phyloP scores from a whole-genome alignment of 2,113 vertebrate genomes.

The Xenopus laevis region DNA sequence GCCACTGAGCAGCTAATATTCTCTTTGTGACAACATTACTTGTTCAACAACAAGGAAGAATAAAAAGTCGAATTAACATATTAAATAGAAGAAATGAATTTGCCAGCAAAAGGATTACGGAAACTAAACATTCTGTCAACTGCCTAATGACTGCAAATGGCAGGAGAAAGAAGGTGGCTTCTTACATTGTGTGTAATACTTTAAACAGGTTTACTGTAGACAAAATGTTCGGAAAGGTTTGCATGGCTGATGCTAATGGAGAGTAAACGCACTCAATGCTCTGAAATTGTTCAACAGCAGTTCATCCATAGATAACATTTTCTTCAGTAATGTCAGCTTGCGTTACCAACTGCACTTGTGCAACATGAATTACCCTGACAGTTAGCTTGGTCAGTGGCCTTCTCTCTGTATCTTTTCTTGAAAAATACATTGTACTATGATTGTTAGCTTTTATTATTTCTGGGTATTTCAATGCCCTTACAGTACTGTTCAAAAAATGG shows the following conservation, averaged over 20 bases:
- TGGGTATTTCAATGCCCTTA: not conserved
- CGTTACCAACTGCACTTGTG: constrained; percentile 35
- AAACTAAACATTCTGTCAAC: constrained; percentile 42
- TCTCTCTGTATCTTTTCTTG: not conserved
- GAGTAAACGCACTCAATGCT: constrained; percentile 33
- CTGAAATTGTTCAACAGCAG: constrained; percentile 39
- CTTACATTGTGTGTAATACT: constrained; percentile 17
- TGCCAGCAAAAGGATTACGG: constrained; percentile 41
- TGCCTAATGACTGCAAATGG: constrained; percentile 39
- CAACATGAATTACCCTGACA: constrained; percentile 43
- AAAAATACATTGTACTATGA: not conserved
- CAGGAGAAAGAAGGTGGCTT: not conserved
- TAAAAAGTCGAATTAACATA: constrained; percentile 36
- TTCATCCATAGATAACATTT: constrained; percentile 43
- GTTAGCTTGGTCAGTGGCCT: constrained; percentile 30
- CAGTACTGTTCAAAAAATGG: not conserved
- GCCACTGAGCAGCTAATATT: constrained; percentile 19
- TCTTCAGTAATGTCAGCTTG: constrained; percentile 38
- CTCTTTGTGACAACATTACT: constrained; percentile 14
- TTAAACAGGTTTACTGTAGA: constrained; percentile 25
- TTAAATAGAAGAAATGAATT: constrained; percentile 43
- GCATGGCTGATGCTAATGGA: constrained; percentile 38
- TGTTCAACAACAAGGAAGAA: constrained; percentile 34
- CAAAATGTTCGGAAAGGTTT: constrained; percentile 32
- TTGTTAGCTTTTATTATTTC: not conserved